These are phyloP conservation scores for Erpobdella octoculata DNA, from an alignment of 2,888 invertebrate species.

Conservation along the genomic window DNA sequence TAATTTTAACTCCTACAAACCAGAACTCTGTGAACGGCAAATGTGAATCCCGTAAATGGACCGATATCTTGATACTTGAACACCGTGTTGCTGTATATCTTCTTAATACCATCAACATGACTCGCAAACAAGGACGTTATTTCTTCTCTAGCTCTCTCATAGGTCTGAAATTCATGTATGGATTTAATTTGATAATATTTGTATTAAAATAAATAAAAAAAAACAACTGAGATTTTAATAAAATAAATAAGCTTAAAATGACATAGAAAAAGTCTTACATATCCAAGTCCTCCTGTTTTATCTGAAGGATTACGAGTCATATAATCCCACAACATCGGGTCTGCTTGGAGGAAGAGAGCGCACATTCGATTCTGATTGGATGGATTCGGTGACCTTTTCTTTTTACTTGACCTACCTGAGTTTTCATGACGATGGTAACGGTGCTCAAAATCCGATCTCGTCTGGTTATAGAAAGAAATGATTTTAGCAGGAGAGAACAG, in stretches of 20 bases:
- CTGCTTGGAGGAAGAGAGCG: constrained; percentile 92
- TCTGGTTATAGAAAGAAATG: too few relatives aligned
- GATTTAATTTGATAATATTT: neutral
- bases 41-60: constrained; percentile 42
- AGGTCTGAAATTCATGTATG: constrained; percentile 38
- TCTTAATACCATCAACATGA: constrained; percentile 84
- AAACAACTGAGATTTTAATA: neutral
- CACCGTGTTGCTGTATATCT: constrained; percentile 53
- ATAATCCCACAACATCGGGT: constrained; percentile 92
- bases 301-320: constrained; percentile 59
- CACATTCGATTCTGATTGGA: constrained; percentile 58
- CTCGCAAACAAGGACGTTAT: constrained; percentile 92
- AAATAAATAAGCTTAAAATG: too few relatives aligned
- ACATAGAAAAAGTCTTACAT: constrained; percentile 40
- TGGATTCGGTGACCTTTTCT: neutral
- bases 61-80: constrained; percentile 40
- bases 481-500: too few relatives aligned
- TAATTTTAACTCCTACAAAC: constrained; percentile 38
- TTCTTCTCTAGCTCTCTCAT: constrained; percentile 76
- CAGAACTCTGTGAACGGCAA: constrained; percentile 46
- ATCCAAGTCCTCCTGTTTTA: constrained; percentile 41
- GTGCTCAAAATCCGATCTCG: neutral
- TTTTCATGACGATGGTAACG: neutral
- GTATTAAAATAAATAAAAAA: neutral
- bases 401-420: too few relatives aligned